Base-by-base conservation (phyloP, 1,140 invertebrate species). In the Drosophila bocqueti region DNA sequence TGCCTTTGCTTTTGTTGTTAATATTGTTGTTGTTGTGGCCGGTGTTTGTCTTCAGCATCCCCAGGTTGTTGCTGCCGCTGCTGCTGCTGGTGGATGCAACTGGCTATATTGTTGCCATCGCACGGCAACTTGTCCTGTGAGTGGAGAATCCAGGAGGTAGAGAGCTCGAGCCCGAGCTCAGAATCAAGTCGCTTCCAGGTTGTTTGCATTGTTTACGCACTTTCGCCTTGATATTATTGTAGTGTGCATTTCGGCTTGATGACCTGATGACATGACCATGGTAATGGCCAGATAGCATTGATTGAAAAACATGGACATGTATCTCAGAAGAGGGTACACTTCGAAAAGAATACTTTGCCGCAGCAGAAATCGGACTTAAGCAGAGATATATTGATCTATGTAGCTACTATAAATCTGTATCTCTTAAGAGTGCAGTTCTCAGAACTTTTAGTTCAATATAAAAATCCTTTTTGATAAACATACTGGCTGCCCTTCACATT, bases 181-280 rank as follows among this genome's bases (percentile, higher is more conserved):
- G 40, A 50, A 52, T 74, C 64, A 59, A 68, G 73, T 73, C 77
- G 77, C 67, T 74, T 72, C 60, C 82, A 76, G 75, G 79, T 86
- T 91, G 86, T 91, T 91, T 91, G 83, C 73, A 83, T 91, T 91
- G 86, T 86, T 86, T 86, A 91, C 86, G 86, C 86, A 91, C 86
- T 91, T 91, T 91, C 80, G 86, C 86, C 86, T 90, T 90, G 87
- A 86, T 91, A 91, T 86, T 91, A 91, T 85, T 85, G 86, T 64
- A 85, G 79, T 85, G 67, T 81, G 68, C 61, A 72, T 79, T 85
- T 79, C 75, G 72, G 65, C 64, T 69, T 78, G 72, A 71, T 83
- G 59, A 58, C 50, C 50, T 57, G 54, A 26, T 40, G 54, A 62
- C 38, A 49, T 57, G 64, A 46, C 63, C 73, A 68, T 11, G 50